Conservation (phyloP, 2,113 vertebrate genomes). For the Leucoraja erinaceus region DNA sequence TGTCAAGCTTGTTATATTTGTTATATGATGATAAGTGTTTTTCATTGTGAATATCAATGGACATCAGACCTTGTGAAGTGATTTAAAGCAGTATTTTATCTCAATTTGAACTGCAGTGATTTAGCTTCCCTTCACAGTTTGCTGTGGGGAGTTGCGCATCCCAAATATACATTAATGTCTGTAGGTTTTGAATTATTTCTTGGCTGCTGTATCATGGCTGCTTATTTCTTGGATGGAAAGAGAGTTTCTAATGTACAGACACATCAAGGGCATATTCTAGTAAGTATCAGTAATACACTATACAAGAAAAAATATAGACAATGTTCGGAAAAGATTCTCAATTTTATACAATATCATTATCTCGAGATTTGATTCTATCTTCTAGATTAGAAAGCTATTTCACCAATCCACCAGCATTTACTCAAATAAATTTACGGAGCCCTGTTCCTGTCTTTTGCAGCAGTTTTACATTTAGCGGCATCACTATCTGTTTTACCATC, state of each 20-base stretch:
- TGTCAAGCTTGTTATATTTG: background rate
- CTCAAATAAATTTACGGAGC: background rate
- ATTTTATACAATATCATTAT: background rate
- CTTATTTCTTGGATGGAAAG: background rate
- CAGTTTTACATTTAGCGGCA: background rate
- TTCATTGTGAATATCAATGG: background rate
- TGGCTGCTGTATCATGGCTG: background rate
- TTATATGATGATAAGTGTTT: background rate
- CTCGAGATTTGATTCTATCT: background rate
- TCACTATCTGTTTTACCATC: background rate
- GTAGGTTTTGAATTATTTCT: background rate
- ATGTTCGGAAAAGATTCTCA: background rate
- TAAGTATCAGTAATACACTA: background rate
- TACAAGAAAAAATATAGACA: background rate
- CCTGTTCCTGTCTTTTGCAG: background rate
- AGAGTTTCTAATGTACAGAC: background rate
- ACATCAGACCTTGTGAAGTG: background rate
- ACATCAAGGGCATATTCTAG: background rate
- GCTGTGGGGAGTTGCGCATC: background rate
- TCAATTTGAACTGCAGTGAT: constrained; percentile 12
- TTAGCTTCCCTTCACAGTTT: background rate
- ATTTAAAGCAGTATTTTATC: background rate
- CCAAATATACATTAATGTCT: background rate
- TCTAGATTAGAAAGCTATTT: constrained; percentile 1
- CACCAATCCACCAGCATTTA: background rate